Evolutionary conservation across 2,797 vertebrate genomes (phyloP).

Genomic region (Heterohyrax brucei): DNA sequence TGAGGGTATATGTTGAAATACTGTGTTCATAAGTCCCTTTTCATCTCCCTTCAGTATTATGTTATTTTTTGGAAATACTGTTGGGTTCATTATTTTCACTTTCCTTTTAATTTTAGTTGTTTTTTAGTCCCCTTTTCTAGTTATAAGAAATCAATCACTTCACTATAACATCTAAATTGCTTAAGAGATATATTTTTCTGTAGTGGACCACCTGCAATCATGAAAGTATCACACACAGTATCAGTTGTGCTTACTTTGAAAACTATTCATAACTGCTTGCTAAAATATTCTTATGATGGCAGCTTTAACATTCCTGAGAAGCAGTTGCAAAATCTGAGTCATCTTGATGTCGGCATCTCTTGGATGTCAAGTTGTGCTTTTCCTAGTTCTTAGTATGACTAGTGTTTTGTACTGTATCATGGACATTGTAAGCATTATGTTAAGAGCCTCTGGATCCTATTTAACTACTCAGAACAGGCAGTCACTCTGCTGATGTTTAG

Average conservation of each 20-base stretch:
- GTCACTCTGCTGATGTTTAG: background rate
- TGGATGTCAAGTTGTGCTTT: too few relatives aligned
- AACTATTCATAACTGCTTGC: background rate
- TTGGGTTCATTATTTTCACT: background rate
- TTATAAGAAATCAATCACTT: background rate
- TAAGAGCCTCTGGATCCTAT: background rate
- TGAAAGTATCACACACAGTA: background rate
- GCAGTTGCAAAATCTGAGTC: background rate
- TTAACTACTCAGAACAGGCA: background rate
- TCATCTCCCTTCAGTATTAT: background rate
- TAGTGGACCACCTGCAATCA: background rate
- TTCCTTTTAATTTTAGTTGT: conserved; percentile 17
- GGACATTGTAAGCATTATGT: background rate
- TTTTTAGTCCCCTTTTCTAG: background rate
- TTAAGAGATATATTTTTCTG: conserved; percentile 5
- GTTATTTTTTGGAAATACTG: background rate
- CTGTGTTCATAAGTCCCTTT: background rate
- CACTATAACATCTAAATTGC: background rate
- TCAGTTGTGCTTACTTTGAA: conserved; percentile 15
- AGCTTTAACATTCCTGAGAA: conserved; percentile 1
- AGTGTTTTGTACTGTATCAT: background rate
- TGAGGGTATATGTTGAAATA: background rate
- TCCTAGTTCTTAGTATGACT: background rate
- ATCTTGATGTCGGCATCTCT: too few relatives aligned
- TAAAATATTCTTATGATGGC: conserved; percentile 22